Conservation (phyloP, 2,113 vertebrate genomes). For the Deroptyus accipitrinus region DNA sequence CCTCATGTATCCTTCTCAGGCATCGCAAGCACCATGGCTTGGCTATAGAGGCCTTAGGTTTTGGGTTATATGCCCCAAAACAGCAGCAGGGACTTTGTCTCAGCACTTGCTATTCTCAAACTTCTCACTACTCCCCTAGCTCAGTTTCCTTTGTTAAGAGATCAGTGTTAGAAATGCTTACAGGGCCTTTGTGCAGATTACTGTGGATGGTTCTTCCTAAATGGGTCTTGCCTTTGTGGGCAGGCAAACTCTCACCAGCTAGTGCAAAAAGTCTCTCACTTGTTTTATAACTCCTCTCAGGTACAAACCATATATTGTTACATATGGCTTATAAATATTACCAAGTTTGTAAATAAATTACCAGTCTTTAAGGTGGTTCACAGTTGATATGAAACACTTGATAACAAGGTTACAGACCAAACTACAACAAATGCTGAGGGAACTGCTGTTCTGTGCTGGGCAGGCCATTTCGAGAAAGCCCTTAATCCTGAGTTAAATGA, state of each 20-base stretch:
- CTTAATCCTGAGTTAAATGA: background rate
- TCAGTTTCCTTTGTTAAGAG: background rate
- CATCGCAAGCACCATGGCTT: background rate
- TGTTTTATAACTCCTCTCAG: rapidly evolving
- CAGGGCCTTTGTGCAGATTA: background rate
- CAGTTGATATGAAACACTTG: background rate
- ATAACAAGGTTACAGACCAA: background rate
- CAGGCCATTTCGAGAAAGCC: background rate
- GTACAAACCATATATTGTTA: background rate
- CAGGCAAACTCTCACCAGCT: background rate
- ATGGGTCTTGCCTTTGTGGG: background rate
- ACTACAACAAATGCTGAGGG: background rate
- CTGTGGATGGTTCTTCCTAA: background rate
- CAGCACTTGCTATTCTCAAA: background rate
- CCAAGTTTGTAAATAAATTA: background rate
- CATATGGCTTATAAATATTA: rapidly evolving
- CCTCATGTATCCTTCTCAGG: background rate
- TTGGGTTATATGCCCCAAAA: background rate
- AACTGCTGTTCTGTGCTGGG: background rate
- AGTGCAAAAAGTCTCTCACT: background rate
- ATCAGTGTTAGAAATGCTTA: background rate
- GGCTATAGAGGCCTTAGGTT: background rate
- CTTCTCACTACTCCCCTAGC: background rate
- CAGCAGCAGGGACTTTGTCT: background rate
- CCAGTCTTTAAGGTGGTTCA: background rate